Conservation (phyloP, 2,113 vertebrate genomes). For the Nothoprocta pentlandii region DNA sequence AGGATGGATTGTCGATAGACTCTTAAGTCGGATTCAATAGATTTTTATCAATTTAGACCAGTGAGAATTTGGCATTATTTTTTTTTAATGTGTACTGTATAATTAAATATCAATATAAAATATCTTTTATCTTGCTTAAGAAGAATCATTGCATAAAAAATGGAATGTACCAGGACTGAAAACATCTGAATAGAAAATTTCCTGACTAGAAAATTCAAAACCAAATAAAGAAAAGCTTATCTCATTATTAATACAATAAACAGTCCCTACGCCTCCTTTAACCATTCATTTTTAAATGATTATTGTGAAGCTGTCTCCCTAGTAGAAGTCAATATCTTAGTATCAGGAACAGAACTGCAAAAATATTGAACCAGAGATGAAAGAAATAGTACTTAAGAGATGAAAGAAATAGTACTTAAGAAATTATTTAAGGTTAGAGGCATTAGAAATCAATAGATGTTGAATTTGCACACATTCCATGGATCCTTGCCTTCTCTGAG, state of each 20-base stretch:
- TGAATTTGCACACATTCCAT: not conserved
- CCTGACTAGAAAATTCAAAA: not conserved
- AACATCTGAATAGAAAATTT: not conserved
- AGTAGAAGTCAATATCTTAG: not conserved
- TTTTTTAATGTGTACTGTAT: not conserved
- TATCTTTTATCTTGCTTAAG: rapidly evolving
- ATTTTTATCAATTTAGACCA: not conserved
- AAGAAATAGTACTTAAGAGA: not conserved
- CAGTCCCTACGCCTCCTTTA: not conserved
- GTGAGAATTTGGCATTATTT: not conserved
- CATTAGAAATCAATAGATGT: not conserved
- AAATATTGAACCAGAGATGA: not conserved
- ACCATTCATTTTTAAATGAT: not conserved
- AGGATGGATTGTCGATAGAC: not conserved
- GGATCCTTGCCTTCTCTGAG: not conserved
- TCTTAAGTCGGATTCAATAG: not conserved
- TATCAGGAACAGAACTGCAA: not conserved
- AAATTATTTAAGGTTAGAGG: not conserved
- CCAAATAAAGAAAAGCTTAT: not conserved
- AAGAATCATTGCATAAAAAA: not conserved
- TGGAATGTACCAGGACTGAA: not conserved
- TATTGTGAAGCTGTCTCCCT: not conserved
- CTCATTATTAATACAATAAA: not conserved
- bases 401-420: not conserved
- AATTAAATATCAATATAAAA: rapidly evolving